Evolutionary conservation across 1,140 invertebrate genomes (phyloP).

Genomic region (Drosophila neocordata): DNA sequence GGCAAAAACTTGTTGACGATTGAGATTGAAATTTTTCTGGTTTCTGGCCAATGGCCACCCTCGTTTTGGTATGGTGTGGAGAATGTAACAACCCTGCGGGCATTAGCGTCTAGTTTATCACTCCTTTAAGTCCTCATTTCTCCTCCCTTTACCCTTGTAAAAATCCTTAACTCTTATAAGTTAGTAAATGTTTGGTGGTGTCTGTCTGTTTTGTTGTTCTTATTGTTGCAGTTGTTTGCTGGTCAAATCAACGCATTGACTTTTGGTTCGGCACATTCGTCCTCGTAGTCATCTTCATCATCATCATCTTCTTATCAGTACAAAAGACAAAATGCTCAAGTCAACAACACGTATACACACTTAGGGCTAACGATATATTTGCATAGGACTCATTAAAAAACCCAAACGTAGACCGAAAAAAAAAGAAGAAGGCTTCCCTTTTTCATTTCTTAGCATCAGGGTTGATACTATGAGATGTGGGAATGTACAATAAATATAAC

Average conservation of each 20-base stretch:
- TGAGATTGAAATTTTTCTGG: slow-evolving; percentile 77
- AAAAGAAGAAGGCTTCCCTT: slow-evolving; percentile 9
- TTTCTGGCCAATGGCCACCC: slow-evolving; percentile 47
- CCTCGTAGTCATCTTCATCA: slow-evolving; percentile 3
- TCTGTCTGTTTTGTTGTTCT: neutral
- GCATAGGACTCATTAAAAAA: slow-evolving; percentile 76
- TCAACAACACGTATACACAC: slow-evolving; percentile 63
- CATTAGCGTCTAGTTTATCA: slow-evolving; percentile 46
- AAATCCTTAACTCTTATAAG: neutral
- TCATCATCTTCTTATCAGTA: slow-evolving; percentile 39
- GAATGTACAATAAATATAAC: slow-evolving; percentile 68
- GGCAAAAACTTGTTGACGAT: slow-evolving; percentile 76
- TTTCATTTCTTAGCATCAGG: slow-evolving; percentile 1
- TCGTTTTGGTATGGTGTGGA: neutral
- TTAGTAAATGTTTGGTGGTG: slow-evolving; percentile 13
- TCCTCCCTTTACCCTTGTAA: neutral
- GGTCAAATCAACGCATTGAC: slow-evolving; percentile 54
- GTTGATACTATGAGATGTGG: slow-evolving; percentile 50
- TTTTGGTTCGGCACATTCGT: slow-evolving; percentile 23
- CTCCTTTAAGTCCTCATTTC: neutral
- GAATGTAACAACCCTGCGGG: slow-evolving; percentile 17
- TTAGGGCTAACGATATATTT: slow-evolving; percentile 76
- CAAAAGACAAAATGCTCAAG: slow-evolving; percentile 47
- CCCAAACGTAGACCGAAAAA: slow-evolving; percentile 25
- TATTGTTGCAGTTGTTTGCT: slow-evolving; percentile 18